These are phyloP conservation scores for Neocrepidodera transversa DNA, from an alignment of 2,888 invertebrate species.

Conservation along the genomic window DNA sequence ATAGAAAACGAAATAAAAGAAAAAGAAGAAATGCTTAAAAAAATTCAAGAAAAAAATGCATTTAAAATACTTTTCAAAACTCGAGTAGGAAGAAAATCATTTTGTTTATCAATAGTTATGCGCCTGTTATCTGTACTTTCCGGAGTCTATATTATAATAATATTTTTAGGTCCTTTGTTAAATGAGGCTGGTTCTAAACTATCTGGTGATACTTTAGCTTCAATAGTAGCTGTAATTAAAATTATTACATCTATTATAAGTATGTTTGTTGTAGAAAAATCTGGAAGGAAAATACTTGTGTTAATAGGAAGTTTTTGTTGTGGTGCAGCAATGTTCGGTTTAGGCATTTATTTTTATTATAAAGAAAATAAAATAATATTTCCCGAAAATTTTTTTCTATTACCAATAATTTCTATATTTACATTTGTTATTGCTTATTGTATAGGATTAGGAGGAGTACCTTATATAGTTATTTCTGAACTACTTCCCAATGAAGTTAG, in stretches of 20 bases:
- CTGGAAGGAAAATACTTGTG: slow-evolving; percentile 74
- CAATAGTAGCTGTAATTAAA: slow-evolving; percentile 79
- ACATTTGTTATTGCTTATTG: neutral
- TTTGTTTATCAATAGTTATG: neutral
- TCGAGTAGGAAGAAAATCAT: neutral
- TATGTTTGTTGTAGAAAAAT: slow-evolving; percentile 74
- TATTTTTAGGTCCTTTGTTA: neutral
- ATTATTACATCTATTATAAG: slow-evolving; percentile 71
- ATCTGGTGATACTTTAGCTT: slow-evolving; percentile 69
- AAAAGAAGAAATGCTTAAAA: neutral
- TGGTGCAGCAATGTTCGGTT: slow-evolving; percentile 65
- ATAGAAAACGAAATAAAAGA: neutral
- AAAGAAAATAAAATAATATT: neutral
- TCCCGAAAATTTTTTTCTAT: neutral
- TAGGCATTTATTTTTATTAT: slow-evolving; percentile 67
- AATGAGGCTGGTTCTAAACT: neutral
- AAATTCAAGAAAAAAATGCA: too few relatives aligned
- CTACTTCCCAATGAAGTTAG: slow-evolving; percentile 37
- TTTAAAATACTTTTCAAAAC: neutral
- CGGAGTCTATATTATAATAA: neutral
- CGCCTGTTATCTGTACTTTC: neutral
- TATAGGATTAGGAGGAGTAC: too few relatives aligned
- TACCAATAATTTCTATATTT: neutral
- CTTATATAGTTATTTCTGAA: slow-evolving; percentile 55
- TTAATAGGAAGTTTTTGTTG: slow-evolving; percentile 71